Evolutionary conservation across 2,888 invertebrate genomes (phyloP), one percentile per base, ranked within the genome.

Genomic region (Erebia epiphron): DNA sequence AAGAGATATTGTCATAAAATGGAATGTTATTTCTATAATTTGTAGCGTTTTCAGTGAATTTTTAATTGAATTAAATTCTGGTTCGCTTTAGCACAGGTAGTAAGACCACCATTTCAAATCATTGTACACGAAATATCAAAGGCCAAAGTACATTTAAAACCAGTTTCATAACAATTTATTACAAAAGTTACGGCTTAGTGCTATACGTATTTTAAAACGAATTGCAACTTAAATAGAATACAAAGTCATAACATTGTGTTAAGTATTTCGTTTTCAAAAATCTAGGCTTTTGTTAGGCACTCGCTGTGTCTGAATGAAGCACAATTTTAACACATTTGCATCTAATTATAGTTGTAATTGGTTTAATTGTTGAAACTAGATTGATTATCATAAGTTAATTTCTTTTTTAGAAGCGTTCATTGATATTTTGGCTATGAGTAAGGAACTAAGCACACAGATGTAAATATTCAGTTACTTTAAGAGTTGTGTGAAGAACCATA

Each of bases 131-230:
- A n/a, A 60, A 16, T 16, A 16, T 8, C 52, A 52, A 41, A 60
- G 41, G 35, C 58, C 41, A 60, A n/a, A 41, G 41, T 60, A 16
- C 60, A 60, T n/a, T n/a, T 16, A 60, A 60, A n/a, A 52, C 52
- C 52, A 52, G 16, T 52, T 52, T 52, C n/a, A 52, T 52, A 16
- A 52, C 52, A n/a, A 52, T 5, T 14, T 50, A n/a, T 50, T 50
- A 11, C 46, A 46, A 35, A 35, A 35, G 35, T 35, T 35, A 35
- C 35, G 35, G 35, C 35, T 35, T 35, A 35, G 35, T 35, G 35
- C 35, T 7, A 10, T 43, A 43, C 43, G 43, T 11, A 43, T 43
- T 43, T 43, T 43, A 43, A 35, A 35, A 35, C 35, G 5, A 35
- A 35, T 35, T 35, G 35, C 35, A 35, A 35, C 35, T 35, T 35